These are phyloP conservation scores for Drosophila paranaensis DNA, from an alignment of 2,888 invertebrate species.

Conservation along the genomic window DNA sequence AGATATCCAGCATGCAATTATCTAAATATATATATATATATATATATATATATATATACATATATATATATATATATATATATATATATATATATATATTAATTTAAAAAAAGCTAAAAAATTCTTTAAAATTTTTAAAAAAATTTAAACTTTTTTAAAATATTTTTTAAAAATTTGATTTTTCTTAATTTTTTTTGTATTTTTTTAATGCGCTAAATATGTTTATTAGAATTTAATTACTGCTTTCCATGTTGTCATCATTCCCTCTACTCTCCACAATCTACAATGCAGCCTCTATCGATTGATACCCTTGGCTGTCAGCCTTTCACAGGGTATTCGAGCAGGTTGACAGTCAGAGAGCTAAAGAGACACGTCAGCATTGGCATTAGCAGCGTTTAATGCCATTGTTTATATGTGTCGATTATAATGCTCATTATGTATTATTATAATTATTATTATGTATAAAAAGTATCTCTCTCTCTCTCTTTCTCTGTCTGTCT, in stretches of 20 bases:
- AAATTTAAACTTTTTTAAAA: too few relatives aligned
- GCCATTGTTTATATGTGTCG: conserved; percentile 31
- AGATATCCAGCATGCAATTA: conserved; percentile 10
- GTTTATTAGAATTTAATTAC: too few relatives aligned
- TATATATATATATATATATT: too few relatives aligned
- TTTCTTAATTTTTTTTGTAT: too few relatives aligned
- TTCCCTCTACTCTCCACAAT: too few relatives aligned
- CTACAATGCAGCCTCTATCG: neutral
- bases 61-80: neutral
- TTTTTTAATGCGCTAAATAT: too few relatives aligned
- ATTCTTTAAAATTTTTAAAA: too few relatives aligned
- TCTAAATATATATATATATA: neutral
- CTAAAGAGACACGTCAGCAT: conserved; percentile 33
- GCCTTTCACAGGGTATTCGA: conserved; percentile 29
- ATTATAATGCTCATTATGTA: conserved; percentile 33
- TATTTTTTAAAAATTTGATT: too few relatives aligned
- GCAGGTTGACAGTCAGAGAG: neutral
- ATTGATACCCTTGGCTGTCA: neutral
- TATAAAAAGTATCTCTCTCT: neutral
- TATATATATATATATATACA: neutral
- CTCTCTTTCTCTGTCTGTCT: neutral
- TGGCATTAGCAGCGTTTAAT: conserved; percentile 27
- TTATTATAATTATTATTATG: conserved; percentile 31
- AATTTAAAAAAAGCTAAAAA: too few relatives aligned
- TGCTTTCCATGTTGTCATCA: too few relatives aligned